phyloP scores from a whole-genome alignment of 2,888 invertebrate species.

The Noctuana brunneofusca region DNA sequence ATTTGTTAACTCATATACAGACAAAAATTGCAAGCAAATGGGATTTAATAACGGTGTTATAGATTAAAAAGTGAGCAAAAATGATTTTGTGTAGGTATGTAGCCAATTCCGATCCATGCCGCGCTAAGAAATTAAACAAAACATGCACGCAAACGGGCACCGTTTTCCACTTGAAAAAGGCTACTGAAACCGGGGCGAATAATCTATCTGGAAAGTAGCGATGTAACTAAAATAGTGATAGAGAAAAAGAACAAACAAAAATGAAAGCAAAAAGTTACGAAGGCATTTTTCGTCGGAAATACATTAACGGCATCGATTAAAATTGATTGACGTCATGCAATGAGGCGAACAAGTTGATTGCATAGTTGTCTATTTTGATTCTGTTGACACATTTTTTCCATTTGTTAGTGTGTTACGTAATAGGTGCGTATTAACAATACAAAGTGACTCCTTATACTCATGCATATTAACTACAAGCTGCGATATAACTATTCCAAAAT shows the following conservation, averaged over 20 bases:
- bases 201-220: conserved; percentile 10
- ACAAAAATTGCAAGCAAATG: too few relatives aligned
- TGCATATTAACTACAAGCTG: conserved; percentile 43
- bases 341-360: not conserved
- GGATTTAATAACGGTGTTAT: too few relatives aligned
- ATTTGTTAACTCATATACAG: too few relatives aligned
- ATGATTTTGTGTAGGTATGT: not conserved
- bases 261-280: too few relatives aligned
- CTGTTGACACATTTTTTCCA: not conserved
- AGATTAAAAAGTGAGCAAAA: not conserved
- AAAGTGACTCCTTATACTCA: conserved; percentile 22
- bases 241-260: too few relatives aligned
- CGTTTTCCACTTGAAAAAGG: too few relatives aligned
- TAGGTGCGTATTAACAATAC: not conserved
- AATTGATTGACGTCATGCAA: not conserved
- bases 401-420: not conserved
- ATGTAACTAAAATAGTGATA: conserved; percentile 10
- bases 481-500: conserved; percentile 59
- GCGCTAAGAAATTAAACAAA: conserved; percentile 27
- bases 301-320: too few relatives aligned
- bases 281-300: too few relatives aligned
- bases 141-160: conserved; percentile 13
- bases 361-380: conserved; percentile 1
- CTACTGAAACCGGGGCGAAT: conserved; percentile 20
- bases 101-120: not conserved